Percentiles rank a stretch among this genome's conserved stretches.
Conservation (phyloP, 1,140 invertebrate genomes). For the Sinella curviseta region DNA sequence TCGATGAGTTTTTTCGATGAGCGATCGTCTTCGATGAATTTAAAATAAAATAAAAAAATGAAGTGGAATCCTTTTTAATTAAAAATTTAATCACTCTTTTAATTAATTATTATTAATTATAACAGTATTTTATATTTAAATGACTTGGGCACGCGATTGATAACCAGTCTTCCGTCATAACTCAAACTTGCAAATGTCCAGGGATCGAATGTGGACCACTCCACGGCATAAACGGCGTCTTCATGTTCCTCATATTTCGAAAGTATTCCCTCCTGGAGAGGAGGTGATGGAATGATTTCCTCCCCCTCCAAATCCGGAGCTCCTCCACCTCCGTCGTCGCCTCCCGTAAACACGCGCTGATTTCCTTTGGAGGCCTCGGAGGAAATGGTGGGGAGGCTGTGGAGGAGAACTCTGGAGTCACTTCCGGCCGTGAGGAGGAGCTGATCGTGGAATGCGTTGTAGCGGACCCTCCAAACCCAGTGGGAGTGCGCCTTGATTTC, state of each 20-base stretch:
- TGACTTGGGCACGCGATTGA: slow-evolving; percentile 15
- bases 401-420: slow-evolving; percentile 86
- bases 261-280: slow-evolving; percentile 71
- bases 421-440: slow-evolving; percentile 91
- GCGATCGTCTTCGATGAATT: too few species aligned
- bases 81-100: not conserved
- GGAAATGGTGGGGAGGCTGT: slow-evolving; percentile 81
- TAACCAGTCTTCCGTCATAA: slow-evolving; percentile 74
- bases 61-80: not conserved
- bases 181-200: slow-evolving; percentile 98
- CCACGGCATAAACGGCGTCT: slow-evolving; percentile 94
- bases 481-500: slow-evolving; percentile 88
- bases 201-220: slow-evolving; percentile 95
- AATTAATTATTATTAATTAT: not conserved
- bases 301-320: slow-evolving; percentile 30
- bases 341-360: slow-evolving; percentile 59
- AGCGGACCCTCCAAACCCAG: slow-evolving; percentile 93
- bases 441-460: slow-evolving; percentile 96
- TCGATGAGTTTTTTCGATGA: too few species aligned
- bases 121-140: slow-evolving; percentile 22
- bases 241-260: slow-evolving; percentile 94
- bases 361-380: slow-evolving; percentile 74
- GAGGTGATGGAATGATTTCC: not conserved
- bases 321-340: slow-evolving; percentile 58
- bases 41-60: slow-evolving; percentile 13